These are phyloP conservation scores for Genyomyrus donnyi DNA, from an alignment of 2,113 vertebrate species.

Conservation along the genomic window DNA sequence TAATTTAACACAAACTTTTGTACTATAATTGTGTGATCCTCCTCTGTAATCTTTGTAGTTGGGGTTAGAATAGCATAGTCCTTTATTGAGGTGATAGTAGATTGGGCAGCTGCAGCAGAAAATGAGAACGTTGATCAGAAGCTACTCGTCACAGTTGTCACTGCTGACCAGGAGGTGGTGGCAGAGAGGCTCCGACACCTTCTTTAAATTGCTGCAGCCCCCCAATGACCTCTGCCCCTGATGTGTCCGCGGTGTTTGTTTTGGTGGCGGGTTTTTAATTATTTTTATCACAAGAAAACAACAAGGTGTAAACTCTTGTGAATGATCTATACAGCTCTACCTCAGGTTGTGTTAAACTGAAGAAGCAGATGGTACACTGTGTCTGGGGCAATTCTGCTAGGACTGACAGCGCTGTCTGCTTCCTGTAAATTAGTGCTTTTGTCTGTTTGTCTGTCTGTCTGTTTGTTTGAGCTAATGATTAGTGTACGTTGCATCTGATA, in stretches of 20 bases:
- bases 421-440: conserved; percentile 27
- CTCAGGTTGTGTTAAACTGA: conserved; percentile 46
- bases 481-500: conserved; percentile 27
- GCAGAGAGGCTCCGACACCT: background rate
- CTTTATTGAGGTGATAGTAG: conserved; percentile 33
- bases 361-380: conserved; percentile 21
- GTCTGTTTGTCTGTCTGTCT: conserved; percentile 24
- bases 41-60: conserved; percentile 52
- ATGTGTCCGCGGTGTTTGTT: conserved; percentile 3
- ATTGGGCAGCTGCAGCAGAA: conserved; percentile 41
- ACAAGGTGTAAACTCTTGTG: conserved; percentile 43
- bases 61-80: conserved; percentile 48
- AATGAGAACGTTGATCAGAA: conserved; percentile 21
- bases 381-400: background rate
- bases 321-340: conserved; percentile 64
- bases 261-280: conserved; percentile 22
- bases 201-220: conserved; percentile 14
- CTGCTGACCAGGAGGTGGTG: background rate
- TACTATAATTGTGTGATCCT: conserved; percentile 43
- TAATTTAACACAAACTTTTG: conserved; percentile 34
- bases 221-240: background rate
- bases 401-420: conserved; percentile 20
- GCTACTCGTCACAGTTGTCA: background rate
- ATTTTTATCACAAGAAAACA: conserved; percentile 29
- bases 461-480: conserved; percentile 25